Percentiles rank a stretch among this genome's conserved stretches.
phyloP scores from a whole-genome alignment of 2,797 vertebrate species.

The Arrhamphus sclerolepis region DNA sequence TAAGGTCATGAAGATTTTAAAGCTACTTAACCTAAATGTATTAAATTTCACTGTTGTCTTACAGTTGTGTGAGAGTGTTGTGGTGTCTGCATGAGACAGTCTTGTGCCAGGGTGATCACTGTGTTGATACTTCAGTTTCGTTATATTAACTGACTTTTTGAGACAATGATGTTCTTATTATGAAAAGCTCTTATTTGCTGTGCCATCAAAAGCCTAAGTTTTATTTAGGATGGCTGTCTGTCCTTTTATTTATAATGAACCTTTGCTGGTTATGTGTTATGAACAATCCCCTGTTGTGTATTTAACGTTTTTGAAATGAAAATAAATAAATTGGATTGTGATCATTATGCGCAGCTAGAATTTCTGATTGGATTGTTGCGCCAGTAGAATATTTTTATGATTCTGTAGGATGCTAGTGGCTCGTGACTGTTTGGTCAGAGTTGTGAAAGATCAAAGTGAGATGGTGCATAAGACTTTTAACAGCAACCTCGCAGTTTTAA shows the following conservation, averaged over 20 bases:
- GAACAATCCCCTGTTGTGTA: slow-evolving; percentile 20
- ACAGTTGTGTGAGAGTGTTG: slow-evolving; percentile 73
- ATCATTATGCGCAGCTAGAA: too few species aligned
- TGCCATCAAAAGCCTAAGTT: slow-evolving; percentile 36
- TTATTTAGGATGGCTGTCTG: slow-evolving; percentile 13
- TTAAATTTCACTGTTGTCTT: slow-evolving; percentile 74
- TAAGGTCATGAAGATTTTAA: slow-evolving; percentile 31
- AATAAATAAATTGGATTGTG: too few species aligned
- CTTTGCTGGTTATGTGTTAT: slow-evolving; percentile 12
- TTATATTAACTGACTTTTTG: slow-evolving; percentile 25
- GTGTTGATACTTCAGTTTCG: slow-evolving; percentile 46
- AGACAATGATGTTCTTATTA: slow-evolving; percentile 28
- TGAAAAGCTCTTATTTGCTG: slow-evolving; percentile 14
- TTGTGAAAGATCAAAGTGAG: slow-evolving; percentile 51
- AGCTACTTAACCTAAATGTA: slow-evolving; percentile 63
- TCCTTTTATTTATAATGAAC: slow-evolving; percentile 27
- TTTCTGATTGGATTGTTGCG: too few species aligned
- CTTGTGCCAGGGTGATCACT: slow-evolving; percentile 63
- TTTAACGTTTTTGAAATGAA: too few species aligned
- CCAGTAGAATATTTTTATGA: slow-evolving; percentile 1
- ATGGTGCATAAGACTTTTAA: slow-evolving; percentile 9
- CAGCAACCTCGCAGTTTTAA: slow-evolving; percentile 2
- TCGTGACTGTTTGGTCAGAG: slow-evolving; percentile 55
- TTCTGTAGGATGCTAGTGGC: slow-evolving; percentile 34
- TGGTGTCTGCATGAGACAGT: slow-evolving; percentile 80